phyloP scores from a whole-genome alignment of 2,888 invertebrate genomes.

The Ischnus inquisitorius region DNA sequence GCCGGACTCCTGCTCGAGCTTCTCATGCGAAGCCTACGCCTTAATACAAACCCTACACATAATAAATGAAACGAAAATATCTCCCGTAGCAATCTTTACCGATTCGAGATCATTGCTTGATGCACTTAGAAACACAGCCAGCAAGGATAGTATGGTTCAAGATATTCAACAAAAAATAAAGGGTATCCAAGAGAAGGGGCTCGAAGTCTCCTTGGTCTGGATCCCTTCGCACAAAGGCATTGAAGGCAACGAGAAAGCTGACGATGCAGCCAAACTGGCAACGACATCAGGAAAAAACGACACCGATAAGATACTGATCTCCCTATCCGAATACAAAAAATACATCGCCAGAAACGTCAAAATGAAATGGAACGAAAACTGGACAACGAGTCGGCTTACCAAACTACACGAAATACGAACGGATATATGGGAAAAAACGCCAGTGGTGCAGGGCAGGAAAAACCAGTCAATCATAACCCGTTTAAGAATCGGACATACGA shows the following conservation, averaged over 20 bases:
- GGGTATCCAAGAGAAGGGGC: background rate
- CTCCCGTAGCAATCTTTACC: conserved; percentile 6
- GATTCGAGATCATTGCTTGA: conserved; percentile 12
- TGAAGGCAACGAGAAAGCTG: conserved; percentile 6
- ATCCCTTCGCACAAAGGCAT: conserved; percentile 4
- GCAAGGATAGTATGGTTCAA: background rate
- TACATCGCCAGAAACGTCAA: conserved; percentile 5
- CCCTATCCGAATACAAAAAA: conserved; percentile 5
- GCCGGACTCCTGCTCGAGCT: background rate
- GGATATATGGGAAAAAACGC: background rate
- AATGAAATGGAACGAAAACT: conserved; percentile 13
- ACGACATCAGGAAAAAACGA: background rate
- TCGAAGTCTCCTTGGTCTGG: background rate
- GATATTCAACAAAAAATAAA: background rate
- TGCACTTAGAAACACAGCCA: background rate
- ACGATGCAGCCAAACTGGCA: conserved; percentile 1
- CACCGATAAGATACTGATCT: conserved; percentile 6
- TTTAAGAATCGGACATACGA: background rate
- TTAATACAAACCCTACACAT: conserved; percentile 5
- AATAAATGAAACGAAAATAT: background rate
- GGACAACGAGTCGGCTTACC: conserved; percentile 7
- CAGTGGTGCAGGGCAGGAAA: background rate
- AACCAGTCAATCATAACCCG: background rate
- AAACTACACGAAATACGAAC: conserved; percentile 1
- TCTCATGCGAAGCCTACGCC: conserved; percentile 1